phyloP scores from a whole-genome alignment of 2,113 vertebrate genomes.

The Triplophysa siluroides region DNA sequence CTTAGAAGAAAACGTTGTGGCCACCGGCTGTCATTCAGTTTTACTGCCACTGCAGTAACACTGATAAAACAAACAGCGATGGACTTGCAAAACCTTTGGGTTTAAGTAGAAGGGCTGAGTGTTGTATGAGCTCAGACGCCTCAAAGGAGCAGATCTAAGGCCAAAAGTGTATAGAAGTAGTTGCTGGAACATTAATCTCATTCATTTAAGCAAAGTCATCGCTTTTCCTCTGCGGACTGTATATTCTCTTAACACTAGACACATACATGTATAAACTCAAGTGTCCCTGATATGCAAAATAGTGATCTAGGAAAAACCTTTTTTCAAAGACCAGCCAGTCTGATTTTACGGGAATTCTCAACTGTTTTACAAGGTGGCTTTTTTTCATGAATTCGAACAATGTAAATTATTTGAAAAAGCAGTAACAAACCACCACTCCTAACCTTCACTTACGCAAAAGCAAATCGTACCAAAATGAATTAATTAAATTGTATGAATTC shows the following conservation, averaged over 20 bases:
- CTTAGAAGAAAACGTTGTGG: slow-evolving; percentile 67
- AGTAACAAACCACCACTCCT: no score
- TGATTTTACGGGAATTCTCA: no score
- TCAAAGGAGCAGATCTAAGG: slow-evolving; percentile 63
- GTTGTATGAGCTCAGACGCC: slow-evolving; percentile 54
- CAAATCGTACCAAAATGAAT: no score
- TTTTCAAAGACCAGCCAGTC: no score
- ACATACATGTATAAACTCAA: slow-evolving; percentile 7
- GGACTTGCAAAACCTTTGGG: slow-evolving; percentile 62
- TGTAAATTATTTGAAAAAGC: no score
- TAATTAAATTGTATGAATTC: no score
- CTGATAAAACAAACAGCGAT: slow-evolving; percentile 75
- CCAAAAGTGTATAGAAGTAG: slow-evolving; percentile 56
- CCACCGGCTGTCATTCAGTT: slow-evolving; percentile 72
- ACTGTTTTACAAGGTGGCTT: no score
- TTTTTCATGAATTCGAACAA: no score
- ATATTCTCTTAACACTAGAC: slow-evolving; percentile 4
- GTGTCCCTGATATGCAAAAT: background rate
- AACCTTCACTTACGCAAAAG: no score
- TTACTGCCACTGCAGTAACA: slow-evolving; percentile 67
- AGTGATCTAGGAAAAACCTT: no score
- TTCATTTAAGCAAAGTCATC: slow-evolving; percentile 63
- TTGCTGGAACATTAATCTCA: slow-evolving; percentile 61
- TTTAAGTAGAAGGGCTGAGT: slow-evolving; percentile 58
- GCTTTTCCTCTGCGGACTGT: slow-evolving; percentile 35